phyloP scores from a whole-genome alignment of 2,113 vertebrate genomes.

The Centrocercus urophasianus region DNA sequence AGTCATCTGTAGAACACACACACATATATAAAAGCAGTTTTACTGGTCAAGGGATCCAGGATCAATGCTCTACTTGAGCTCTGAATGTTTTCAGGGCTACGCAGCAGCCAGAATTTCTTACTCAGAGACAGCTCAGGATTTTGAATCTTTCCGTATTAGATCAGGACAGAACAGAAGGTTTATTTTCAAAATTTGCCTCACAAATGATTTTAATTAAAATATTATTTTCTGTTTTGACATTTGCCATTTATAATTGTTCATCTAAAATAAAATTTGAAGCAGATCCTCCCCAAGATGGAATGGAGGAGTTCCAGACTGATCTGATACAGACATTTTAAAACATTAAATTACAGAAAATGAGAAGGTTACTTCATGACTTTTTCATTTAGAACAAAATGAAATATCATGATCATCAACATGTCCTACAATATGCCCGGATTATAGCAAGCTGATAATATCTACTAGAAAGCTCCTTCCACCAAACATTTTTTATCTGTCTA shows the following conservation, averaged over 20 bases:
- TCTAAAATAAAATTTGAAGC: not conserved
- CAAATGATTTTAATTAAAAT: conserved; percentile 43
- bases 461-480: not conserved
- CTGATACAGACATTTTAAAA: not conserved
- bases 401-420: conserved; percentile 35
- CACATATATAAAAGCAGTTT: not conserved
- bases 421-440: not conserved
- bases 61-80: conserved; percentile 34
- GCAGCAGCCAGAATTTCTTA: conserved; percentile 26
- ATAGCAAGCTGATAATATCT: not conserved
- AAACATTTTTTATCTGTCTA: not conserved
- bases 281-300: not conserved
- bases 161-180: not conserved
- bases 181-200: not conserved
- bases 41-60: conserved; percentile 4
- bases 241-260: not conserved
- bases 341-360: not conserved
- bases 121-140: not conserved
- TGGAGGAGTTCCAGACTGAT: not conserved
- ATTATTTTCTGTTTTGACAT: conserved; percentile 22
- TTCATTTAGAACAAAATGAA: conserved; percentile 16
- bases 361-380: not conserved
- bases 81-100: conserved; percentile 43
- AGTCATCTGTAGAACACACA: conserved; percentile 42
- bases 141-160: conserved; percentile 31